Percentiles rank a stretch among this genome's conserved stretches.
These are phyloP conservation scores for Electrona antarctica DNA, from an alignment of 2,113 vertebrate species.

Conservation along the genomic window DNA sequence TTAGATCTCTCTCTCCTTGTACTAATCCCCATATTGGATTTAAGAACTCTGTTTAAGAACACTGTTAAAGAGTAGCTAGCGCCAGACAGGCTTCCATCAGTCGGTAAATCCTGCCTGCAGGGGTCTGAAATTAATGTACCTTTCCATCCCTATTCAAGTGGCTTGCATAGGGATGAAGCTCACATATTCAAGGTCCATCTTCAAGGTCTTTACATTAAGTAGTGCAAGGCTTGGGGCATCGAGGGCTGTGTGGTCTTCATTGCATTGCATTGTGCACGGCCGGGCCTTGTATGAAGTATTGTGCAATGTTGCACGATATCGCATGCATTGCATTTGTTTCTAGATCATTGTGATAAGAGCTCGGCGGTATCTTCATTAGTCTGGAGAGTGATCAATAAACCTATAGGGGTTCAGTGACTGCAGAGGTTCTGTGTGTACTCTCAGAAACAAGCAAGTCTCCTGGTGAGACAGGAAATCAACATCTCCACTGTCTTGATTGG, in stretches of 20 bases:
- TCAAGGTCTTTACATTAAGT: background rate
- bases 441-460: background rate
- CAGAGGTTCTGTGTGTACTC: slow-evolving; percentile 7
- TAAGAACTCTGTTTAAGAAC: slow-evolving; percentile 31
- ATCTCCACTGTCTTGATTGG: slow-evolving; percentile 32
- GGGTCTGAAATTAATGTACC: background rate
- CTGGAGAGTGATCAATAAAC: slow-evolving; percentile 50
- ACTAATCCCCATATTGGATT: slow-evolving; percentile 65
- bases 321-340: background rate
- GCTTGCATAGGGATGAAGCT: background rate
- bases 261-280: background rate
- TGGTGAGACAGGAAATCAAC: slow-evolving; percentile 39
- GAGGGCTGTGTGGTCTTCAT: background rate
- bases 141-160: background rate
- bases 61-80: slow-evolving; percentile 20
- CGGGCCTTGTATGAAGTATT: background rate
- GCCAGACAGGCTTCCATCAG: slow-evolving; percentile 10
- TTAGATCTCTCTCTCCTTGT: slow-evolving; percentile 34
- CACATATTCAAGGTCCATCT: background rate
- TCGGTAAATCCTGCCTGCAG: background rate
- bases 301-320: background rate
- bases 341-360: background rate
- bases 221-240: background rate
- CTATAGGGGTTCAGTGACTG: slow-evolving; percentile 27
- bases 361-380: slow-evolving; percentile 51